These are phyloP conservation scores for Tachystola acroxantha DNA, from an alignment of 2,888 invertebrate species.

Conservation along the genomic window DNA sequence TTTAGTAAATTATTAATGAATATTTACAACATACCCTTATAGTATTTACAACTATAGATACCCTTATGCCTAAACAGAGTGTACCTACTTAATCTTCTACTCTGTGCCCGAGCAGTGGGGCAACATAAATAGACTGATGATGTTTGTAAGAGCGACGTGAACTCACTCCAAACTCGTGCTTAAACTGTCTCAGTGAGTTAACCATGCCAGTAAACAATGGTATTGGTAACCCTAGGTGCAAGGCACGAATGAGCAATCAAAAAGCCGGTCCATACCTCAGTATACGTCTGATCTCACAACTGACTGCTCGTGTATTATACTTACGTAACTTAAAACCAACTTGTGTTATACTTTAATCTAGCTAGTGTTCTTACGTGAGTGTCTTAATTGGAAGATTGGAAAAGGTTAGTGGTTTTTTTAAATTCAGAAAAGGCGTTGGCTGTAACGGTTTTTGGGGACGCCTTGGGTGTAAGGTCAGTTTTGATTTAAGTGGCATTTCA, in stretches of 20 bases:
- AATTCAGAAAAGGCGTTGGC: neutral
- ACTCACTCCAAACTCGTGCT: too few species aligned
- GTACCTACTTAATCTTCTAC: too few species aligned
- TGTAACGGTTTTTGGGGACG: neutral
- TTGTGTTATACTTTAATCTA: constrained; percentile 18
- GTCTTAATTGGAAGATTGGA: neutral
- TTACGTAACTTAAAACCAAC: neutral
- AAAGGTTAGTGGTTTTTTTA: constrained; percentile 2
- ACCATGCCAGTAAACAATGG: too few species aligned
- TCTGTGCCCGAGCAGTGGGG: too few species aligned
- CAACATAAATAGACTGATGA: too few species aligned
- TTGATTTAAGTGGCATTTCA: too few species aligned
- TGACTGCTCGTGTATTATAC: constrained; percentile 18
- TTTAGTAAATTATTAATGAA: too few species aligned
- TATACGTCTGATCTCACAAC: constrained; percentile 24
- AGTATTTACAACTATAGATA: too few species aligned
- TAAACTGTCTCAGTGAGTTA: too few species aligned
- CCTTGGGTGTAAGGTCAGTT: neutral
- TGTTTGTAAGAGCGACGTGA: too few species aligned
- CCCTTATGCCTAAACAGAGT: too few species aligned
- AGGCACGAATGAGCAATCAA: constrained; percentile 23
- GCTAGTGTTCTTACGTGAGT: constrained; percentile 10
- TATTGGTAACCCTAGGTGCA: constrained; percentile 22
- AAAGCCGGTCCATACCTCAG: constrained; percentile 26
- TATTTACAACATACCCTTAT: too few species aligned